A percentile compares a stretch with the other conserved stretches of the same genome.
These are phyloP conservation scores for Mya arenaria DNA, from an alignment of 1,140 invertebrate species.

Conservation along the genomic window DNA sequence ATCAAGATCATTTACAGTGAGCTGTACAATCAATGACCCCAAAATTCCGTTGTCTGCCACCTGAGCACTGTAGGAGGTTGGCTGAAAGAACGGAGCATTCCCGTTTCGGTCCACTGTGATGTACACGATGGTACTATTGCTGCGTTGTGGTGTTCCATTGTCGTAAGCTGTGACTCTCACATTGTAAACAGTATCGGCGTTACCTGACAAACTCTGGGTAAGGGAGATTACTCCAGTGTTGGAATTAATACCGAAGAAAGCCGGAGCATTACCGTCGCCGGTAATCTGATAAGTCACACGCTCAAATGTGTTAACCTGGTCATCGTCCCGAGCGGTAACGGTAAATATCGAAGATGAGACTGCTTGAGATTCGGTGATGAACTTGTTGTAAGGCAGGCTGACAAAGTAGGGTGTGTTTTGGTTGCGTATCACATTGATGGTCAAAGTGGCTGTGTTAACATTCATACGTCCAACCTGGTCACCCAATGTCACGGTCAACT, in stretches of 20 bases:
- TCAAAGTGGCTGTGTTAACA: conserved; percentile 62
- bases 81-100: conserved; percentile 31
- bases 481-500: conserved; percentile 27
- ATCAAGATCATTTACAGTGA: conserved; percentile 34
- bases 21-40: neutral
- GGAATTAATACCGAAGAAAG: conserved; percentile 90
- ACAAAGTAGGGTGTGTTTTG: conserved; percentile 64
- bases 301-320: conserved; percentile 60
- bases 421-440: conserved; percentile 68
- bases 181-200: conserved; percentile 53
- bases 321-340: conserved; percentile 60
- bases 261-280: conserved; percentile 67
- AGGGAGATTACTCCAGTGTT: conserved; percentile 79
- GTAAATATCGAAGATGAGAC: conserved; percentile 19
- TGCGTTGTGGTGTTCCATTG: conserved; percentile 60
- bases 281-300: conserved; percentile 54
- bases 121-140: conserved; percentile 55
- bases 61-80: neutral
- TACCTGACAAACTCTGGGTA: conserved; percentile 43
- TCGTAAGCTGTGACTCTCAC: conserved; percentile 65
- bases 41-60: conserved; percentile 40
- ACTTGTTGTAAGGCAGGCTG: conserved; percentile 57
- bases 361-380: conserved; percentile 44
- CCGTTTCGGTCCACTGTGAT: conserved; percentile 69
- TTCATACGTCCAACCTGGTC: conserved; percentile 37